Conservation (phyloP, 2,888 invertebrate species). For the Acholoe squamosa region DNA sequence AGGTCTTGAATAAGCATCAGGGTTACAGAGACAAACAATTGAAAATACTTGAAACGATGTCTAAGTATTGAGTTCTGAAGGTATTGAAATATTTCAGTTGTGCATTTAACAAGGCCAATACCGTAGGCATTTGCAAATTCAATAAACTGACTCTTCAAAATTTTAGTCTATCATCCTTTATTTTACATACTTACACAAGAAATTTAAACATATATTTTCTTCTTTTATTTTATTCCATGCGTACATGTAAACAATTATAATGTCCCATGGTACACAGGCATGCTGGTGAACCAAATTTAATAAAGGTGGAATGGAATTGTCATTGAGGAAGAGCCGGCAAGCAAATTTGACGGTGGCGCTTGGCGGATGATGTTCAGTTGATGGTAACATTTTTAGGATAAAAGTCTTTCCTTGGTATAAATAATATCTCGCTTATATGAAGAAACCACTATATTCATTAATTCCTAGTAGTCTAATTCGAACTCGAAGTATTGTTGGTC, state of each 20-base stretch:
- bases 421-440: background rate
- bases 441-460: background rate
- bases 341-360: background rate
- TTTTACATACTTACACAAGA: background rate
- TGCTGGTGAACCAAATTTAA: slow-evolving; percentile 32
- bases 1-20: too few species aligned
- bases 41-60: too few species aligned
- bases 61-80: too few species aligned
- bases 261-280: slow-evolving; percentile 34
- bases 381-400: background rate
- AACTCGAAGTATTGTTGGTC: slow-evolving; percentile 98
- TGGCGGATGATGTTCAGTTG: background rate
- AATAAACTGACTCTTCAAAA: too few species aligned
- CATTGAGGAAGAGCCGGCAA: background rate
- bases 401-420: background rate
- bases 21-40: too few species aligned
- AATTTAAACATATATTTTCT: background rate
- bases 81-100: too few species aligned
- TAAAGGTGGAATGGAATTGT: background rate
- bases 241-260: slow-evolving; percentile 24
- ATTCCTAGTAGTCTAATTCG: slow-evolving; percentile 90
- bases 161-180: background rate
- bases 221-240: slow-evolving; percentile 48
- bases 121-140: too few species aligned
- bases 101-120: too few species aligned